Evolutionary conservation across 2,113 vertebrate species (phyloP).

Genomic region (Hirundichthys speculiger): DNA sequence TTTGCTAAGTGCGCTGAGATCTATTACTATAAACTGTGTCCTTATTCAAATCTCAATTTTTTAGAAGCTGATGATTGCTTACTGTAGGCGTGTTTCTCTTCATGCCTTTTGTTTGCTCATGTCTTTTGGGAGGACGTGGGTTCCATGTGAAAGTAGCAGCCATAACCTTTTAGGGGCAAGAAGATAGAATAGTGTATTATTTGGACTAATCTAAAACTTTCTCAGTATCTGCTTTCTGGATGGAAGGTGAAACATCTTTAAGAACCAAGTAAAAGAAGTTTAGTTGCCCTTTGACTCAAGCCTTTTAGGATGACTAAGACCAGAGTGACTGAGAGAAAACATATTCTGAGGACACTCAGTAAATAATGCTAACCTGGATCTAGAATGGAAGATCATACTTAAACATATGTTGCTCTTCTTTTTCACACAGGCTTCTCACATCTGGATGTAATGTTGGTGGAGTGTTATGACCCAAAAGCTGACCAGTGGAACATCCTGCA

Average conservation of each 20-base stretch:
- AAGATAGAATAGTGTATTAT: not conserved
- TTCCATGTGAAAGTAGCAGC: not conserved
- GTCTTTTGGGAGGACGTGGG: not conserved
- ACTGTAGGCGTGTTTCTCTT: not conserved
- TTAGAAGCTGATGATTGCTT: not conserved
- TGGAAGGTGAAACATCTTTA: not conserved
- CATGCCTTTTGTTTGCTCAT: not conserved
- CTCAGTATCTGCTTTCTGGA: too few species aligned
- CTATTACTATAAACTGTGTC: too few species aligned
- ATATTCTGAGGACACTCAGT: too few species aligned
- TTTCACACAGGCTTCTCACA: slow-evolving; percentile 92
- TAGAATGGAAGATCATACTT: not conserved
- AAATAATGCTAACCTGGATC: not conserved
- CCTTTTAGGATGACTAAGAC: too few species aligned
- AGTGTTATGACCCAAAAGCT: slow-evolving; percentile 97
- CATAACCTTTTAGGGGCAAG: not conserved
- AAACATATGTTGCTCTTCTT: not conserved
- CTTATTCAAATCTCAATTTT: not conserved
- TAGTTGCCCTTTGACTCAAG: too few species aligned
- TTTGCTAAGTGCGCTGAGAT: not conserved
- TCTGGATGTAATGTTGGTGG: slow-evolving; percentile 97
- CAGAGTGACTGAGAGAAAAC: too few species aligned
- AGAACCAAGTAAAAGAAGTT: too few species aligned
- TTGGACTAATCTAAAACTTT: too few species aligned
- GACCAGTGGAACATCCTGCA: slow-evolving; percentile 99